Evolutionary conservation across 2,888 invertebrate genomes (phyloP).

Genomic region (Agrochola macilenta): DNA sequence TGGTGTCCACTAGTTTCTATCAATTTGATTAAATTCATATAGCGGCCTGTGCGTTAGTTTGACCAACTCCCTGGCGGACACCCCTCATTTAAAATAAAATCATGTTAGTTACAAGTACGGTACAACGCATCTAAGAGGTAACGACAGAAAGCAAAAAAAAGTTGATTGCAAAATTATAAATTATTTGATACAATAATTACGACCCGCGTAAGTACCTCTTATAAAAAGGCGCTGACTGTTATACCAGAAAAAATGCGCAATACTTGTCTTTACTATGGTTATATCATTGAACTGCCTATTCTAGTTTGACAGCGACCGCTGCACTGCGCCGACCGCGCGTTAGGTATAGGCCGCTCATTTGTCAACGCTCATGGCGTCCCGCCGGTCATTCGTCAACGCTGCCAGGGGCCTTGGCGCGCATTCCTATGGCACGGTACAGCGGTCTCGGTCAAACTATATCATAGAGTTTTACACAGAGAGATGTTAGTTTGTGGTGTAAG

Average conservation of each 20-base stretch:
- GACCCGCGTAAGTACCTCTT: background rate
- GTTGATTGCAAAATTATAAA: background rate
- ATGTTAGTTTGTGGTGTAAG: background rate
- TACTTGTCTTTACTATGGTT: background rate
- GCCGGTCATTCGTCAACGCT: no score
- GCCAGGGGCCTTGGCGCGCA: no score
- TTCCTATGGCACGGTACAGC: no score
- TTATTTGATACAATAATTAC: background rate
- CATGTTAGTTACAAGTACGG: background rate
- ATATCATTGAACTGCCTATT: background rate
- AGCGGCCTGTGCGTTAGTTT: background rate
- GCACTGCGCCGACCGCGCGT: no score
- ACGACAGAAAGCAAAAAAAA: background rate
- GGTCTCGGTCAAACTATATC: background rate
- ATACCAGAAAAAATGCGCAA: background rate
- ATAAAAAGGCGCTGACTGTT: background rate
- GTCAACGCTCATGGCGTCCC: no score
- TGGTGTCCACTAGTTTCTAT: background rate
- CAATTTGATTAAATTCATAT: background rate
- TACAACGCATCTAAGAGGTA: background rate
- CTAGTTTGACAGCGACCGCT: no score
- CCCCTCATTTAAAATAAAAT: background rate
- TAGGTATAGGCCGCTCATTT: no score
- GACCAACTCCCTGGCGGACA: background rate
- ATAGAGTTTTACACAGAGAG: background rate